Percentiles rank a stretch among this genome's conserved stretches.
Conservation (phyloP, 1,140 invertebrate species). For the Penaeus japonicus region DNA sequence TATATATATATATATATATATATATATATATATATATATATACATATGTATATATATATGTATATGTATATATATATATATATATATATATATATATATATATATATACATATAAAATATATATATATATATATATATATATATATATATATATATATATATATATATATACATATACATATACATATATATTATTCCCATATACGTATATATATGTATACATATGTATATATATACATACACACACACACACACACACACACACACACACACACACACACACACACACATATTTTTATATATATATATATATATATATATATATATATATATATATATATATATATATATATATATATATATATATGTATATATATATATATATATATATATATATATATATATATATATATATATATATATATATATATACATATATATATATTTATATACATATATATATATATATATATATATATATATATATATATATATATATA, state of each 20-base stretch:
- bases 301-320: too few species aligned
- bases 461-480: background rate
- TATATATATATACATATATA: too few species aligned
- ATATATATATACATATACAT: conserved; percentile 18
- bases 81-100: background rate
- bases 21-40: background rate
- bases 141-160: conserved; percentile 18
- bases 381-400: too few species aligned
- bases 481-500: background rate
- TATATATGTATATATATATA: too few species aligned
- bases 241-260: too few species aligned
- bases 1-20: background rate
- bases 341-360: too few species aligned
- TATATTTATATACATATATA: background rate
- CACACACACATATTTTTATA: too few species aligned
- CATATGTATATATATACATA: background rate
- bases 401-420: background rate
- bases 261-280: too few species aligned
- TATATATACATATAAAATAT: background rate
- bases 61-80: background rate
- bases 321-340: too few species aligned
- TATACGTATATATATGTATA: background rate
- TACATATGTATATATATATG: background rate
- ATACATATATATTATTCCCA: too few species aligned
- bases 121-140: too few species aligned